Evolutionary conservation across 2,888 invertebrate species (phyloP), one percentile per base, ranked within the genome.

Genomic region (Phlogophora meticulosa): DNA sequence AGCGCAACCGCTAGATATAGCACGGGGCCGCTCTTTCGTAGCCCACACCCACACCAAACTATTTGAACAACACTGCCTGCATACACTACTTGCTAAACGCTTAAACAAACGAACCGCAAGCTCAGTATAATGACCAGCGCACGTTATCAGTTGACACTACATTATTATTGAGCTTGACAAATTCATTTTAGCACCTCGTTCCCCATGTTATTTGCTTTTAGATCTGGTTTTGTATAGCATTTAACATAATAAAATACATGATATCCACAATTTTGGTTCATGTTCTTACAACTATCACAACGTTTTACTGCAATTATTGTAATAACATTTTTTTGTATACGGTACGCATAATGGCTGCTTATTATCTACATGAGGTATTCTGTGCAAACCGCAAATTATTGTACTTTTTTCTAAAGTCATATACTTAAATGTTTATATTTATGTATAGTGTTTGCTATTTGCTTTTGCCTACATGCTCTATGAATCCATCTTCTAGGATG

Each of bases 11-110:
- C 82, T 87, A 89, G 93, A 95, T 94, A 94, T 93, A 88, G 94
- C 93, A 94, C 94, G 93, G 94, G 94, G 94, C 91, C 94, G 89
- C 84, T 92, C 90, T 91, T 92, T 92, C 92, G 88, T 85, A 86
- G 91, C 86, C 88, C 89, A 92, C 93, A 88, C 93, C 93, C 88
- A 93, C 91, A 87, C 90, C 88, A 80, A 75, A 83, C 83, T 89
- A 85, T 93, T 93, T 91, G 90, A 91, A 92, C 91, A 92, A 86
- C 85, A 85, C 83, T 85, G 88, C 87, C 86, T 87, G 88, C 85
- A 87, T 80, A 90, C 71, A 80, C 84, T 83, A 87, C 88, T 86
- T 87, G 92, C 90, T 94, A 94, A 94, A 90, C 82, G 87, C 75
- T 90, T 91, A 79, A 87, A 84, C 88, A 93, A 94, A 94, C 88